phyloP scores from a whole-genome alignment of 2,888 invertebrate genomes.

The Pyrochroa serraticornis region DNA sequence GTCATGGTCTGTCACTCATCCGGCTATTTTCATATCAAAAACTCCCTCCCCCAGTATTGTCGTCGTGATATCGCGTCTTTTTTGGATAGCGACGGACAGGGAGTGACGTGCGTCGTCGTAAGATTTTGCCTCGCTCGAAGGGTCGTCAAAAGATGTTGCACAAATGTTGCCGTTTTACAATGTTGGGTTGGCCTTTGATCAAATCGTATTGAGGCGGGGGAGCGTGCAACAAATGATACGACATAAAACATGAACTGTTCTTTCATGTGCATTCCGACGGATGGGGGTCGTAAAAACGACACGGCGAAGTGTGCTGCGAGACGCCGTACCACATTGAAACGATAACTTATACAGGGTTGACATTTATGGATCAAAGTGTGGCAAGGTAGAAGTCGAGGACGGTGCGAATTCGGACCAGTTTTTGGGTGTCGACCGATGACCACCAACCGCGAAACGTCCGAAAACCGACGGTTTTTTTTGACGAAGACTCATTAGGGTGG shows the following conservation, averaged over 20 bases:
- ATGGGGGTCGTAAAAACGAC: constrained; percentile 50
- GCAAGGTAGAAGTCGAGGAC: constrained; percentile 13
- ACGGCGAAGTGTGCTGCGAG: constrained; percentile 38
- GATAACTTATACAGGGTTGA: constrained; percentile 52
- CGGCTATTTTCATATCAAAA: constrained; percentile 39
- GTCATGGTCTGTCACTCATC: constrained; percentile 55
- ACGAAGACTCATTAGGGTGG: no score
- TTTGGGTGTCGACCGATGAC: no score
- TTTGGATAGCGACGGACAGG: neutral
- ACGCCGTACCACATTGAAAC: constrained; percentile 52
- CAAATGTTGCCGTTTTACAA: constrained; percentile 15
- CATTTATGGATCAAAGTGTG: constrained; percentile 52
- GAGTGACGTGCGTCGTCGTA: neutral
- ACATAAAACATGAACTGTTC: constrained; percentile 53
- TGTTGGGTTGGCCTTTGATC: constrained; percentile 32
- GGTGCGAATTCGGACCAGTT: no score
- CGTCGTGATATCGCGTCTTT: constrained; percentile 3
- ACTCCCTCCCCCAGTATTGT: neutral
- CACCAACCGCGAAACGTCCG: no score
- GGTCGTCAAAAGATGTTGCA: constrained; percentile 17
- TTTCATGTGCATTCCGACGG: constrained; percentile 51
- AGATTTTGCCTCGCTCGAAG: constrained; percentile 10
- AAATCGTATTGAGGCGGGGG: constrained; percentile 29
- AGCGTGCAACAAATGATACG: constrained; percentile 48
- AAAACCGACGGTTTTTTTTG: no score